These are phyloP conservation scores for Tachypleus tridentatus DNA, from an alignment of 1,140 invertebrate species.

Conservation along the genomic window DNA sequence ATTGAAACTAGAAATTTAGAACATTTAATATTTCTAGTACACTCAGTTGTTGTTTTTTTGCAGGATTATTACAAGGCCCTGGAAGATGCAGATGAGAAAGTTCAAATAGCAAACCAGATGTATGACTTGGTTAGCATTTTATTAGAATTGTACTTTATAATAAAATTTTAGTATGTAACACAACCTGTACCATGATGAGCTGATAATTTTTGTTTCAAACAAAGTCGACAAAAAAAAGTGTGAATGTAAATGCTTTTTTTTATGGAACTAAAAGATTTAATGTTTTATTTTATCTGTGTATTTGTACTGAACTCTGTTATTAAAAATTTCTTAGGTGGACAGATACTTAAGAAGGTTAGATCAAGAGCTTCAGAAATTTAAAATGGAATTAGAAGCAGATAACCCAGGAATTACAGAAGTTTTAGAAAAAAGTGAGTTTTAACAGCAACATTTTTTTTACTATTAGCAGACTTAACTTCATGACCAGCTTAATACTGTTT, in stretches of 20 bases:
- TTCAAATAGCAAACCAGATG: constrained; percentile 81
- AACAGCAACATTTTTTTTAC: background rate
- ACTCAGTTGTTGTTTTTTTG: background rate
- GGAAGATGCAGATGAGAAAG: constrained; percentile 80
- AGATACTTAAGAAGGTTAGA: constrained; percentile 83
- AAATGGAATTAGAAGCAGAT: constrained; percentile 95
- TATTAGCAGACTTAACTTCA: background rate
- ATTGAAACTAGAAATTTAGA: no score
- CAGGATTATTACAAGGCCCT: constrained; percentile 80
- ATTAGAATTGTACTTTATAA: no score
- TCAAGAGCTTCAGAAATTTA: constrained; percentile 92
- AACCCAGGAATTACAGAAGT: constrained; percentile 96
- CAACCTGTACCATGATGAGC: no score
- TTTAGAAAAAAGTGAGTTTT: constrained; percentile 59
- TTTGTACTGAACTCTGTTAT: background rate
- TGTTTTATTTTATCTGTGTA: background rate
- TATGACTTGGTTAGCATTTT: constrained; percentile 57
- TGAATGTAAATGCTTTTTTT: no score
- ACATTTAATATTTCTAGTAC: no score
- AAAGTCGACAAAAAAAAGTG: background rate
- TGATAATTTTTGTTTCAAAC: no score
- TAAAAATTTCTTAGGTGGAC: constrained; percentile 43
- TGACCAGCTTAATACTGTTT: background rate
- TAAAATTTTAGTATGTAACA: no score
- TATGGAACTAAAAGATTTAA: background rate